A percentile compares a stretch with the other conserved stretches of the same genome.
Conservation (phyloP, 1,140 invertebrate species). For the Philopotamus ludificatus region DNA sequence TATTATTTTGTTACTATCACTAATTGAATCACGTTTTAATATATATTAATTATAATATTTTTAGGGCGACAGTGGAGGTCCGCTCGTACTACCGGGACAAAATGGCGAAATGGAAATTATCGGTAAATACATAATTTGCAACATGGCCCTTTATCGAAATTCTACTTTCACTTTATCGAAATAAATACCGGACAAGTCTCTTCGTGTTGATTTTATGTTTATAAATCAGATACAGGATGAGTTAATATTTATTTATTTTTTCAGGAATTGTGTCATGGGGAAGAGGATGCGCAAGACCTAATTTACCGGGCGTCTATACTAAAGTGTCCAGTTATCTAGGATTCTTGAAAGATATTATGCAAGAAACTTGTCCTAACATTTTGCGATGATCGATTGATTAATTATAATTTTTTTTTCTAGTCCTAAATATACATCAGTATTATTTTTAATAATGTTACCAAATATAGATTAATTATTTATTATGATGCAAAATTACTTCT, state of each 20-base stretch:
- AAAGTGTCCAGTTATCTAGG: constrained; percentile 60
- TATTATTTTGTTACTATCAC: background rate
- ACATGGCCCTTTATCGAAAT: background rate
- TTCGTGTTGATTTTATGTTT: background rate
- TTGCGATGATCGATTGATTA: too few relatives aligned
- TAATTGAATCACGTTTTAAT: background rate
- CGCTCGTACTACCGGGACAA: constrained; percentile 47
- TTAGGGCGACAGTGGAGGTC: constrained; percentile 52
- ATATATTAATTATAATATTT: constrained; percentile 3
- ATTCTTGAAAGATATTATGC: constrained; percentile 28
- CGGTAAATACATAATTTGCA: too few relatives aligned
- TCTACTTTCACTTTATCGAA: constrained; percentile 3
- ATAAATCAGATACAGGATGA: background rate
- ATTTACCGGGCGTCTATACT: constrained; percentile 70
- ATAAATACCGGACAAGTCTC: background rate
- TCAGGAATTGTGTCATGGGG: constrained; percentile 66
- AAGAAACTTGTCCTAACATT: constrained; percentile 14
- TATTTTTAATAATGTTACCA: too few relatives aligned
- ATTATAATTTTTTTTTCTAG: too few relatives aligned
- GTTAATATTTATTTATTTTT: constrained; percentile 34
- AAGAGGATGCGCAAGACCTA: constrained; percentile 64
- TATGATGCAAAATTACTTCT: too few relatives aligned
- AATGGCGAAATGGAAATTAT: constrained; percentile 47
- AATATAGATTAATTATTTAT: too few relatives aligned
- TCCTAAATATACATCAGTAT: too few relatives aligned